Evolutionary conservation across 2,797 vertebrate genomes (phyloP).

Genomic region (Pseudotriccus pelzelni): DNA sequence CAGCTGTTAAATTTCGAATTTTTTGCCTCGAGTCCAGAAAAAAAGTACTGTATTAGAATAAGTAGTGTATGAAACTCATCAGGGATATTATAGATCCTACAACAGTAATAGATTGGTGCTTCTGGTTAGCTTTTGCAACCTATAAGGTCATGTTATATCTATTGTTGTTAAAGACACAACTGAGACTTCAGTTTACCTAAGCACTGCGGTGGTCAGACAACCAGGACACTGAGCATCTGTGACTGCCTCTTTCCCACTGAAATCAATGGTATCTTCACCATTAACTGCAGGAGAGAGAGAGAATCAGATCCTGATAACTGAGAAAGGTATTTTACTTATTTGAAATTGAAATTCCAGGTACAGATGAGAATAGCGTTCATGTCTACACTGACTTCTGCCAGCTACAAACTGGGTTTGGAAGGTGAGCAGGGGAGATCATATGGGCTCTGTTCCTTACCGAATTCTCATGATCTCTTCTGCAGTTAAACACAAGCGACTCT

Average conservation of each 20-base stretch:
- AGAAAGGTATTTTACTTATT: background rate
- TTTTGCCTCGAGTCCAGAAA: background rate
- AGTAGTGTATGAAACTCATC: background rate
- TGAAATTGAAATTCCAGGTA: background rate
- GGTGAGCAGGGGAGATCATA: background rate
- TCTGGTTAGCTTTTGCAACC: background rate
- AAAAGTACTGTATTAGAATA: background rate
- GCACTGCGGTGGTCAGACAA: background rate
- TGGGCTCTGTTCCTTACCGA: background rate
- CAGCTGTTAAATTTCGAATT: background rate
- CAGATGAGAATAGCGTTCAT: background rate
- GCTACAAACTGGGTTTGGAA: background rate
- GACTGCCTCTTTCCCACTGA: background rate
- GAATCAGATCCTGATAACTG: background rate
- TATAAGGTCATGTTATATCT: background rate
- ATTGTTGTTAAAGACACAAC: background rate
- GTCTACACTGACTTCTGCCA: background rate
- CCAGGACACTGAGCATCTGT: background rate
- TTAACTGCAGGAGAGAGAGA: background rate
- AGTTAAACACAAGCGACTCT: background rate
- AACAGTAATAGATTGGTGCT: background rate
- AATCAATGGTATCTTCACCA: background rate
- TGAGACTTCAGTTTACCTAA: background rate
- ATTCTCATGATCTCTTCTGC: background rate
- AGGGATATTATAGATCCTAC: background rate